Evolutionary conservation across 2,797 vertebrate species (phyloP), one percentile per base, ranked within the genome.

Genomic region (Muraenolepis orangiensis): DNA sequence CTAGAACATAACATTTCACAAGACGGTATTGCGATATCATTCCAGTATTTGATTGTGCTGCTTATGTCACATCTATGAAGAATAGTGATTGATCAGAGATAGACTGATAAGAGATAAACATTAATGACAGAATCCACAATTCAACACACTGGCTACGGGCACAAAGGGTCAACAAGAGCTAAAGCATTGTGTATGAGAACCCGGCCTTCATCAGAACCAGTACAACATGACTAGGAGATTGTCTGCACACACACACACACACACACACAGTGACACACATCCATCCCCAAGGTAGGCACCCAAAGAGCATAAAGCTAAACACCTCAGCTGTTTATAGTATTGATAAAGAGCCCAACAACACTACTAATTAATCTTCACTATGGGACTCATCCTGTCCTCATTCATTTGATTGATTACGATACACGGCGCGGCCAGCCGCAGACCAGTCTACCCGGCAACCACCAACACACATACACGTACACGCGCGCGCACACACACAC

Each of bases 401-500:
- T 46, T 46, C 68, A 64, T 31, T 38, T 18, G 26, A 32, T 73
- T 80, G 40, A 75, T 72, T n/a, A 16, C 2, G 69, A 12, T 78
- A 34, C 23, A 69, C 36, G 1, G 23, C 61, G 13, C 18, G 72
- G 40, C 20, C 73, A 67, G 81, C 64, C 75, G 40, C 78, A 70
- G 30, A 77, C 82, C 79, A 81, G 84, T 87, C 85, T 89, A 85
- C 81, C 86, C 81, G 80, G 80, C 85, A 85, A 88, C 85, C 78
- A 75, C 78, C 75, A 13, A 31, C 66, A 67, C 66, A 67, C 29
- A 67, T 28, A 67, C 66, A 30, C 66, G 30, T 28, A 66, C 66
- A 68, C 66, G 32, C 38, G 13, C 46, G 40, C 29, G 13, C 46
- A 28, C 68, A 46, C 38, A 34, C 66, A 66, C 72, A 46, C 40